Evolutionary conservation across 2,888 invertebrate genomes (phyloP).

Genomic region (Nasonovia ribisnigri): DNA sequence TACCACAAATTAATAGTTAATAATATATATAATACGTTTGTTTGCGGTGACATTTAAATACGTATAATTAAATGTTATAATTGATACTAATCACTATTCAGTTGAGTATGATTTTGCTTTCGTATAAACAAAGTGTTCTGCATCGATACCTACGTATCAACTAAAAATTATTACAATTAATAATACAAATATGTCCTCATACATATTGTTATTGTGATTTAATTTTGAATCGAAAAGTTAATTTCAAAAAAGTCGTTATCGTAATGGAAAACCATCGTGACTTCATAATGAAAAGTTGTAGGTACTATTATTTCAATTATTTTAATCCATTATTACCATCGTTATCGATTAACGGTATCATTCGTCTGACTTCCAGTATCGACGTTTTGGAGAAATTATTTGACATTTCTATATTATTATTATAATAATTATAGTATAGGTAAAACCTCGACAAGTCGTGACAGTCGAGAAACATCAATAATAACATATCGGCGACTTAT

Average conservation of each 20-base stretch:
- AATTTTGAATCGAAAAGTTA: neutral
- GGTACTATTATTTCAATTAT: too few species aligned
- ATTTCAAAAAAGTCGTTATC: neutral
- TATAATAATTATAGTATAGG: too few species aligned
- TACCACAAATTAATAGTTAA: neutral
- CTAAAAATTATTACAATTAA: neutral
- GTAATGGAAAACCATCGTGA: neutral
- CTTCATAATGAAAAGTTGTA: neutral
- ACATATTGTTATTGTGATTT: neutral
- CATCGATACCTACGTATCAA: neutral
- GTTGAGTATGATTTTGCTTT: neutral
- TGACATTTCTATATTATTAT: neutral
- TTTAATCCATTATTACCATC: neutral
- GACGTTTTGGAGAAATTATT: neutral
- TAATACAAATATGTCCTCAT: neutral
- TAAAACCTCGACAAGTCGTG: too few species aligned
- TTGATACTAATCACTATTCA: neutral
- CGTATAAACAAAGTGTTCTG: neutral
- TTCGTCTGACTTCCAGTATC: neutral
- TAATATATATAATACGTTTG: slow-evolving; percentile 11
- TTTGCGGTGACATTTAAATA: neutral
- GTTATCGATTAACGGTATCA: neutral
- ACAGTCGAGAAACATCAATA: too few species aligned
- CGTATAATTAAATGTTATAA: slow-evolving; percentile 3
- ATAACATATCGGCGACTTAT: too few species aligned